Percentiles rank a stretch among this genome's conserved stretches.
These are phyloP conservation scores for Drosophila ogumai DNA, from an alignment of 1,140 invertebrate species.

Conservation along the genomic window DNA sequence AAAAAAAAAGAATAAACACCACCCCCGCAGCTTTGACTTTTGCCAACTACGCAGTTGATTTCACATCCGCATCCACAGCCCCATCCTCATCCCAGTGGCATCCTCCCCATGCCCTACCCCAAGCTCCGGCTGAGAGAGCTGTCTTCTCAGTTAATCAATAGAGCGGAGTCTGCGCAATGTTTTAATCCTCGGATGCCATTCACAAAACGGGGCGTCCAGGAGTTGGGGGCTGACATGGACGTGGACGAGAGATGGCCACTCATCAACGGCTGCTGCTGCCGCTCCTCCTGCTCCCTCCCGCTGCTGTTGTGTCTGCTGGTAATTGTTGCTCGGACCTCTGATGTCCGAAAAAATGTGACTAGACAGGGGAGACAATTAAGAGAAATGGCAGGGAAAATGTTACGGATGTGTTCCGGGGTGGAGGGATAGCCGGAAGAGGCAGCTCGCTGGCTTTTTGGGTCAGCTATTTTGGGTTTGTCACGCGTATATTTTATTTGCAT, in stretches of 20 bases:
- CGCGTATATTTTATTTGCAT: constrained; percentile 35
- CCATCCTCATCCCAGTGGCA: constrained; percentile 1
- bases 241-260: constrained; percentile 14
- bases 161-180: constrained; percentile 56
- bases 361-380: constrained; percentile 32
- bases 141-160: constrained; percentile 58
- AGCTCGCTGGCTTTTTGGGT: constrained; percentile 55
- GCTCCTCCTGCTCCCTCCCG: background rate
- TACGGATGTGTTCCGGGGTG: background rate
- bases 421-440: constrained; percentile 15
- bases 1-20: background rate
- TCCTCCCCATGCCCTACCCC: constrained; percentile 72
- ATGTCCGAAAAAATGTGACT: constrained; percentile 41
- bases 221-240: constrained; percentile 24
- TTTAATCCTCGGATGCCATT: constrained; percentile 60
- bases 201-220: constrained; percentile 55
- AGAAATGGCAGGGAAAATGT: constrained; percentile 15
- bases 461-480: constrained; percentile 66
- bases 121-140: constrained; percentile 56
- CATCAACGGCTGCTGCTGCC: constrained; percentile 35
- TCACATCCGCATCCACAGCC: constrained; percentile 57
- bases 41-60: constrained; percentile 81
- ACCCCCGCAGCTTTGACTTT: constrained; percentile 60
- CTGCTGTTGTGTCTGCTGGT: constrained; percentile 43
- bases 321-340: constrained; percentile 55